Evolutionary conservation across 2,113 vertebrate species (phyloP).

Genomic region (Anguilla japonica): DNA sequence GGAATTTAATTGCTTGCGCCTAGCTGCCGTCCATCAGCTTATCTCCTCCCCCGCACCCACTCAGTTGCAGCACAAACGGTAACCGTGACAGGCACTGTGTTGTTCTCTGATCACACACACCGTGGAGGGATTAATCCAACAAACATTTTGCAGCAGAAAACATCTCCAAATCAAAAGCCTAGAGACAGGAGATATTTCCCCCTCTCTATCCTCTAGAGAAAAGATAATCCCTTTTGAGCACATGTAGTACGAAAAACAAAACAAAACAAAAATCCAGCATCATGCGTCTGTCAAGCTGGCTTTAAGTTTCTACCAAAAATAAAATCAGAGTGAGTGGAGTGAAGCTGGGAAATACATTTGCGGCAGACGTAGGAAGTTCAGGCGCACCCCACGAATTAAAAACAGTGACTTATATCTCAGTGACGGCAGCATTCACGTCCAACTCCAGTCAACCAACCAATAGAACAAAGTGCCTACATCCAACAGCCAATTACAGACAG

Average conservation of each 20-base stretch:
- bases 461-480: background rate
- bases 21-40: too few species aligned
- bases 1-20: background rate
- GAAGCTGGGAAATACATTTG: background rate
- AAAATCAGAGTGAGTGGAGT: background rate
- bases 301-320: background rate
- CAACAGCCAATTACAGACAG: background rate
- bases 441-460: background rate
- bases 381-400: conserved; percentile 11
- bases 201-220: background rate
- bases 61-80: too few species aligned
- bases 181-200: background rate
- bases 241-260: background rate
- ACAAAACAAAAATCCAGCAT: background rate
- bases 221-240: background rate
- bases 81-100: background rate
- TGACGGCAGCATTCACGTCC: background rate
- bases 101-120: background rate
- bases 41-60: too few species aligned
- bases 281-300: background rate
- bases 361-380: background rate
- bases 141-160: too few species aligned
- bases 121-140: background rate
- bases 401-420: background rate
- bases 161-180: background rate